Evolutionary conservation across 2,888 invertebrate genomes (phyloP).

Genomic region (Dynastes tityus): DNA sequence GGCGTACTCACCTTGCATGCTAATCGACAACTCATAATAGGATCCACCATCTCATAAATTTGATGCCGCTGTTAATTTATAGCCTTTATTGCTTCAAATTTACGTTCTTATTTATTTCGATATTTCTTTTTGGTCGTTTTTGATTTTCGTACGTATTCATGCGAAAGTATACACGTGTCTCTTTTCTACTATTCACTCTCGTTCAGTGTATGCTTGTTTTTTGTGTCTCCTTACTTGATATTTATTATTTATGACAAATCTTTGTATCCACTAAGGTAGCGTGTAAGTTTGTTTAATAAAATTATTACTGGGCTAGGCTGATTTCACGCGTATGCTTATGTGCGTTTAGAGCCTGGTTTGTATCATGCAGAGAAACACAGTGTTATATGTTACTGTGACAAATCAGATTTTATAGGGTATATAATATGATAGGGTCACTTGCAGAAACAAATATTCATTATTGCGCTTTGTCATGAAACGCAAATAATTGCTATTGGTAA

Average conservation of each 20-base stretch:
- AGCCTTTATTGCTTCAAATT: constrained; percentile 47
- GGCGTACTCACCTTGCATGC: constrained; percentile 60
- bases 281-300: constrained; percentile 11
- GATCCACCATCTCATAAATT: constrained; percentile 57
- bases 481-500: too few species aligned
- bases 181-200: constrained; percentile 7
- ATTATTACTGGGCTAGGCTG: neutral
- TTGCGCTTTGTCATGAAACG: too few species aligned
- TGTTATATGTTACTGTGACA: too few species aligned
- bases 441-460: too few species aligned
- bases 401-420: too few species aligned
- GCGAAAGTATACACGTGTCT: neutral
- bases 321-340: too few species aligned
- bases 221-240: neutral
- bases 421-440: too few species aligned
- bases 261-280: constrained; percentile 10
- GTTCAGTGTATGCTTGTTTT: neutral
- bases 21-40: constrained; percentile 63
- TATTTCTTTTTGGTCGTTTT: constrained; percentile 40
- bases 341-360: too few species aligned
- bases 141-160: constrained; percentile 10
- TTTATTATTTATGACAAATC: constrained; percentile 2
- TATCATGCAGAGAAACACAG: too few species aligned
- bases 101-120: constrained; percentile 42
- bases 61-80: constrained; percentile 46